phyloP scores from a whole-genome alignment of 2,888 invertebrate genomes.

The Volucella inanis region DNA sequence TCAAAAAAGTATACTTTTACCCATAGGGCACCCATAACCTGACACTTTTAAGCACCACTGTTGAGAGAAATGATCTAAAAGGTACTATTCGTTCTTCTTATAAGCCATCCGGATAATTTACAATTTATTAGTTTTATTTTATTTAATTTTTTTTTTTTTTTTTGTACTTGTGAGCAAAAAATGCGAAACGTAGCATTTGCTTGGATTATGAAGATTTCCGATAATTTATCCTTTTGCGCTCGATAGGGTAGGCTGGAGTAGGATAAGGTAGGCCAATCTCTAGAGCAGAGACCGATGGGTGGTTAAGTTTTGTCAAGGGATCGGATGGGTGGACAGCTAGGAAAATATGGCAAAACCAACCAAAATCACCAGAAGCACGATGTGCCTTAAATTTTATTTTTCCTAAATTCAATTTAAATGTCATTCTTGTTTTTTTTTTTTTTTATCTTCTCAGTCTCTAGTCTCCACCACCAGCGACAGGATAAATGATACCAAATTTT shows the following conservation, averaged over 20 bases:
- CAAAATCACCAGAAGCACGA: background rate
- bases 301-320: background rate
- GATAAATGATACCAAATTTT: slow-evolving; percentile 23
- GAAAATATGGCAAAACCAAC: slow-evolving; percentile 22
- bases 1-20: background rate
- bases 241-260: background rate
- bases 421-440: background rate
- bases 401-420: slow-evolving; percentile 44
- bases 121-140: slow-evolving; percentile 28
- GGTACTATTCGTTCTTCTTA: background rate
- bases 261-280: background rate
- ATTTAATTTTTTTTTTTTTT: background rate
- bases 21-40: too few species aligned
- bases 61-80: background rate
- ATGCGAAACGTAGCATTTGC: slow-evolving; percentile 13
- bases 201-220: slow-evolving; percentile 33
- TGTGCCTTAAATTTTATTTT: slow-evolving; percentile 43
- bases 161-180: too few species aligned
- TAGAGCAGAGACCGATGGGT: background rate
- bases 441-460: slow-evolving; percentile 9
- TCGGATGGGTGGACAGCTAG: slow-evolving; percentile 21
- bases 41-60: background rate
- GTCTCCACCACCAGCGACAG: background rate
- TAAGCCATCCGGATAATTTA: slow-evolving; percentile 21
- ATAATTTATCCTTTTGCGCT: slow-evolving; percentile 46